Percentiles rank a stretch among this genome's conserved stretches.
phyloP scores from a whole-genome alignment of 2,797 vertebrate genomes.

The Urocyon cinereoargenteus region DNA sequence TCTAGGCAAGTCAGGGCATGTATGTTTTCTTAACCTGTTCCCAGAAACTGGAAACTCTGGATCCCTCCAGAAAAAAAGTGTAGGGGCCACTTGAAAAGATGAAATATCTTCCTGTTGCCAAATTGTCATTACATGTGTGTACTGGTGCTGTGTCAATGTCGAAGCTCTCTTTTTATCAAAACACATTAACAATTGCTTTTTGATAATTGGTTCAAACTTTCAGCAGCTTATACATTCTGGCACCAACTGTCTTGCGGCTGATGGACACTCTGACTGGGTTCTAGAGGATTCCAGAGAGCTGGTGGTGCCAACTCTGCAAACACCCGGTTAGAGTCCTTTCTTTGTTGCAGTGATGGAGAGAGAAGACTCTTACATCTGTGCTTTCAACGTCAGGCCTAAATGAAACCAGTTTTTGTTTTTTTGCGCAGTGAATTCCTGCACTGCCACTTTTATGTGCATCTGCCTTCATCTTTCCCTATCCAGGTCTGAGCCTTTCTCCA shows the following conservation, averaged over 20 bases:
- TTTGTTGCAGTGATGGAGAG: neutral
- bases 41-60: neutral
- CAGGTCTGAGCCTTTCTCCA: neutral
- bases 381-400: neutral
- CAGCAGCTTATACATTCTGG: neutral
- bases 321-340: fast-evolving
- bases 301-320: fast-evolving
- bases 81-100: neutral
- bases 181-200: neutral
- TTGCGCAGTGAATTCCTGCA: neutral
- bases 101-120: neutral
- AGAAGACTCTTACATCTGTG: neutral
- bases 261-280: neutral
- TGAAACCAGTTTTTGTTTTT: neutral
- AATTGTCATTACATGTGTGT: neutral
- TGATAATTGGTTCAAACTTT: neutral
- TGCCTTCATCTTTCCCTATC: neutral
- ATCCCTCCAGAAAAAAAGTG: neutral
- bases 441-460: fast-evolving
- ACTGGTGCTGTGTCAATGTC: too few species aligned
- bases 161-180: neutral
- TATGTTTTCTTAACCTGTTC: neutral
- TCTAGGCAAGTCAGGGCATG: neutral
- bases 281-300: neutral
- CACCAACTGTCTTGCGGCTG: too few species aligned